Percentiles rank a stretch among this genome's conserved stretches.
Evolutionary conservation across 2,888 invertebrate genomes (phyloP).

Genomic region (Villa cingulata): DNA sequence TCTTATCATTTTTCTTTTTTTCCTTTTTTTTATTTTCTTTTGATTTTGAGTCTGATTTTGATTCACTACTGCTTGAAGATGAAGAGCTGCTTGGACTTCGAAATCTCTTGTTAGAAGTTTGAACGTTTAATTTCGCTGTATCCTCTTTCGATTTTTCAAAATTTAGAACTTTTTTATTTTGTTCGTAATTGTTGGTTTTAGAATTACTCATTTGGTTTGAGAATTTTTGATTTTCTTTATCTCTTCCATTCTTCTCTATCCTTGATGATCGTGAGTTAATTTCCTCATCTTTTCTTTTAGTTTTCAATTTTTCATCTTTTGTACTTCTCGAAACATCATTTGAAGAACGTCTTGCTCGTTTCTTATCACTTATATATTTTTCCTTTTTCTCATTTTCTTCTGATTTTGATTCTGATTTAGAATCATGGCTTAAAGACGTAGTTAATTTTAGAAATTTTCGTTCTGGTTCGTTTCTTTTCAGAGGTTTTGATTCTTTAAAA

Average conservation of each 20-base stretch:
- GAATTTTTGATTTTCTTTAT: too few relatives aligned
- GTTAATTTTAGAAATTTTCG: too few relatives aligned
- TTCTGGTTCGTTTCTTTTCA: constrained; percentile 5
- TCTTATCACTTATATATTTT: constrained; percentile 25
- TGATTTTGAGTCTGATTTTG: constrained; percentile 25
- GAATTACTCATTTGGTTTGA: too few relatives aligned
- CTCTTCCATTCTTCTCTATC: too few relatives aligned
- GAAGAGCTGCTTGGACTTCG: too few relatives aligned
- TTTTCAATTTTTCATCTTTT: constrained; percentile 10
- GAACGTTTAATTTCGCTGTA: too few relatives aligned
- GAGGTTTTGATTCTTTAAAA: constrained; percentile 5
- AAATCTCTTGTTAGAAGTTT: too few relatives aligned
- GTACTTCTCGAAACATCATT: constrained; percentile 18
- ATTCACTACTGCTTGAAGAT: too few relatives aligned
- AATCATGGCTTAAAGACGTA: constrained; percentile 8
- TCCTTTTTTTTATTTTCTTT: constrained; percentile 30
- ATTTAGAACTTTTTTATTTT: too few relatives aligned
- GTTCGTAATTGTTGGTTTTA: too few relatives aligned
- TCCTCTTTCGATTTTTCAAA: too few relatives aligned
- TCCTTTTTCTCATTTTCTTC: constrained; percentile 17
- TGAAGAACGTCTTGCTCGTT: constrained; percentile 27
- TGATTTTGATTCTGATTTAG: constrained; percentile 10
- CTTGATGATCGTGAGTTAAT: too few relatives aligned
- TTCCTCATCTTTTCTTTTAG: constrained; percentile 23
- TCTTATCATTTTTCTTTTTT: constrained; percentile 42